Evolutionary conservation across 1,140 invertebrate genomes (phyloP).

Genomic region (Aphidius gifuensis): DNA sequence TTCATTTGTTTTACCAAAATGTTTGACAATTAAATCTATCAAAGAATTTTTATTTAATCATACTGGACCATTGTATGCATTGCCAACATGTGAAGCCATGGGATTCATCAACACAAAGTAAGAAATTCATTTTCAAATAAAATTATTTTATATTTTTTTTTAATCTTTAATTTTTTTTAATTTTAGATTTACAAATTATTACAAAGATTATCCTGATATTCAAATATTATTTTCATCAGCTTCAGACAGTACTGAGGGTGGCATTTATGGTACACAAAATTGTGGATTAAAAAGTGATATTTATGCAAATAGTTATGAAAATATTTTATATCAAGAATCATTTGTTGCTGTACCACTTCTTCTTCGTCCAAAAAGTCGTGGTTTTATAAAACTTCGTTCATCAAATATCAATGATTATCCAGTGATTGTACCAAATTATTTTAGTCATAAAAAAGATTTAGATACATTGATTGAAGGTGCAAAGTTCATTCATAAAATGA

Average conservation of each 20-base stretch:
- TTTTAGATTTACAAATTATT: slow-evolving; percentile 61
- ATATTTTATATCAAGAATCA: slow-evolving; percentile 71
- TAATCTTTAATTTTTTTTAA: not conserved
- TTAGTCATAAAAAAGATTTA: slow-evolving; percentile 73
- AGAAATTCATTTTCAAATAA: not conserved
- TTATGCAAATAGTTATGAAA: slow-evolving; percentile 74
- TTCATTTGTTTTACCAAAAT: slow-evolving; percentile 39
- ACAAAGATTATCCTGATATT: slow-evolving; percentile 74
- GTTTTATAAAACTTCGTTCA: slow-evolving; percentile 69
- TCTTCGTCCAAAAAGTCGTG: slow-evolving; percentile 74
- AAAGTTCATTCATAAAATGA: slow-evolving; percentile 69
- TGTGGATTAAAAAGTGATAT: slow-evolving; percentile 75
- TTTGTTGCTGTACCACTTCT: slow-evolving; percentile 82
- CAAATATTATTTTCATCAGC: slow-evolving; percentile 86
- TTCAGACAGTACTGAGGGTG: slow-evolving; percentile 76
- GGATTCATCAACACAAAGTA: slow-evolving; percentile 81
- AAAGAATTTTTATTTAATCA: slow-evolving; percentile 60
- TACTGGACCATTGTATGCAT: slow-evolving; percentile 76
- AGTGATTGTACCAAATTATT: slow-evolving; percentile 85
- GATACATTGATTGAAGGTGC: slow-evolving; percentile 75
- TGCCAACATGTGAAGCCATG: slow-evolving; percentile 80
- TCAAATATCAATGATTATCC: slow-evolving; percentile 83
- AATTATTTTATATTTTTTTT: not conserved
- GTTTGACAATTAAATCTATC: not conserved
- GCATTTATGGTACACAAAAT: slow-evolving; percentile 70